Evolutionary conservation across 2,113 vertebrate species (phyloP).

Genomic region (Elachura formosa): DNA sequence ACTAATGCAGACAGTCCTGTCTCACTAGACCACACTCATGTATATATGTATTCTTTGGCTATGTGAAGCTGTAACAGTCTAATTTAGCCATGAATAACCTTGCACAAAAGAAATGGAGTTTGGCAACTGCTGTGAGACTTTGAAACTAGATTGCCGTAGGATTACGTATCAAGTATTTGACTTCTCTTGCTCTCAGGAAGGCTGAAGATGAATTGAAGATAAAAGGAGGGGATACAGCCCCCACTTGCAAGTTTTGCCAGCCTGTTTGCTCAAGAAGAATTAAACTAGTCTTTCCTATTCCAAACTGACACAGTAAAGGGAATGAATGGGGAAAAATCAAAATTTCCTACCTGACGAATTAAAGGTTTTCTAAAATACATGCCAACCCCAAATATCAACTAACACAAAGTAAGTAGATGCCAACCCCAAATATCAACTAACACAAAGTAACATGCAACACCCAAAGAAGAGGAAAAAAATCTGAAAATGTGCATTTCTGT

Average conservation of each 20-base stretch:
- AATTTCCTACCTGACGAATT: neutral
- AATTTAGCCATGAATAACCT: neutral
- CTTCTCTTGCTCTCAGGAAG: neutral
- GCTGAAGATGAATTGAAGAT: neutral
- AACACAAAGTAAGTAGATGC: neutral
- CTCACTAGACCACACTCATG: neutral
- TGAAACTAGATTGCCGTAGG: neutral
- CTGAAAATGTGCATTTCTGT: neutral
- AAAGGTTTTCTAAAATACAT: neutral
- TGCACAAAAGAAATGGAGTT: neutral
- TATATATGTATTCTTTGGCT: neutral
- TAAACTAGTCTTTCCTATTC: neutral
- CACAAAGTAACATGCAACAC: neutral
- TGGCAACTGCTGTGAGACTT: neutral
- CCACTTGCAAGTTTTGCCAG: accelerated
- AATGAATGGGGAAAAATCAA: neutral
- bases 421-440: neutral
- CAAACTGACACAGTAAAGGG: neutral
- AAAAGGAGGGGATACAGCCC: neutral
- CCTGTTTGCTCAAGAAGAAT: neutral
- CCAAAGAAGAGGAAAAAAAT: neutral
- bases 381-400: accelerated
- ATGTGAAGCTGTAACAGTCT: neutral
- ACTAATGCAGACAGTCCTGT: neutral
- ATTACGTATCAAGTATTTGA: neutral